Conservation (phyloP, 2,888 invertebrate species). For the Drosophila melanocephala region DNA sequence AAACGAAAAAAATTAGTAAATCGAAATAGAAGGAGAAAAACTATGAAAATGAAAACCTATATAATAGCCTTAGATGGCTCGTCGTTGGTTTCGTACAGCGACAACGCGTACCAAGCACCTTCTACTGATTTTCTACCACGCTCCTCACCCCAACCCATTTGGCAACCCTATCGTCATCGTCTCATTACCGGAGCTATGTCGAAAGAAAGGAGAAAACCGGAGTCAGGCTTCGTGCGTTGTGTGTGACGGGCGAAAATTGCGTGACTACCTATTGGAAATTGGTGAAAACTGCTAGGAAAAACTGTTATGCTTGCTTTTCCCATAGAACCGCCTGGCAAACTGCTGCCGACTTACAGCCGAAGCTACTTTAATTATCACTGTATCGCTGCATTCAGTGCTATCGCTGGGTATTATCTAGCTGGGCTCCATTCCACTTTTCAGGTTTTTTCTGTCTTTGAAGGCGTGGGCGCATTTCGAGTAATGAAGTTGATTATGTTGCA, state of each 20-base stretch:
- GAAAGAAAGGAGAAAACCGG: conserved; percentile 2
- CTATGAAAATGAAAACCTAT: conserved; percentile 64
- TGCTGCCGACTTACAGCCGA: not conserved
- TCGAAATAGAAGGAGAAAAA: conserved; percentile 29
- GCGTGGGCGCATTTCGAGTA: conserved; percentile 69
- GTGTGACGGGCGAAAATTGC: conserved; percentile 63
- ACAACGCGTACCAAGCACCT: conserved; percentile 77
- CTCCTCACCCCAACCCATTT: not conserved
- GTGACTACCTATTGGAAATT: conserved; percentile 62
- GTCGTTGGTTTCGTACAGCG: conserved; percentile 47
- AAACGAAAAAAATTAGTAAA: conserved; percentile 14
- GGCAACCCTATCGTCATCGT: conserved; percentile 12
- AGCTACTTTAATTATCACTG: conserved; percentile 21
- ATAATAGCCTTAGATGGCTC: conserved; percentile 54
- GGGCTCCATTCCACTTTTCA: conserved; percentile 25
- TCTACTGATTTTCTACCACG: not conserved
- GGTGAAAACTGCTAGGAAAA: conserved; percentile 44
- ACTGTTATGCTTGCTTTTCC: conserved; percentile 41
- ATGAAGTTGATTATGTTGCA: conserved; percentile 56
- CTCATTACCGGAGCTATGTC: conserved; percentile 55
- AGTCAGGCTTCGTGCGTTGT: conserved; percentile 37
- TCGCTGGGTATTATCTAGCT: conserved; percentile 42
- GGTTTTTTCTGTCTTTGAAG: conserved; percentile 11
- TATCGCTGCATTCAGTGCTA: conserved; percentile 58
- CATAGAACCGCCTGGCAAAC: conserved; percentile 3